Conservation (phyloP, 2,113 vertebrate species). For the Chlamydotis undulata region DNA sequence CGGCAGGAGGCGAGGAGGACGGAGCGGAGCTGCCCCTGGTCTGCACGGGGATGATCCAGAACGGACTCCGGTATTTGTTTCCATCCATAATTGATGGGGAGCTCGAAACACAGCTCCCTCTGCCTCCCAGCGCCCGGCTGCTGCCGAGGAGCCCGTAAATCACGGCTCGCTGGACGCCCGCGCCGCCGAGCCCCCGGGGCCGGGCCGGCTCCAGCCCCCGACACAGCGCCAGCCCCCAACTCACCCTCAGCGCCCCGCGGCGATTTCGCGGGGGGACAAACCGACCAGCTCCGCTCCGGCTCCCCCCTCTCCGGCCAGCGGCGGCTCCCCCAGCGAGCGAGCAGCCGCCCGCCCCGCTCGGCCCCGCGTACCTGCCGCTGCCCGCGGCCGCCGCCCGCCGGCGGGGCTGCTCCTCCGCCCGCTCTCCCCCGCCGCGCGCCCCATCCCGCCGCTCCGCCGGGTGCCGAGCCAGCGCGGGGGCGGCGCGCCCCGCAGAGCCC, state of each 20-base stretch:
- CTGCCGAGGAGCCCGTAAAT: slow-evolving; percentile 31
- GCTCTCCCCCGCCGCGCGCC: background rate
- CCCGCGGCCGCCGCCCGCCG: background rate
- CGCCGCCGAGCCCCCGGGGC: background rate
- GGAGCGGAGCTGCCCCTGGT: background rate
- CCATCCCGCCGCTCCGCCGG: background rate
- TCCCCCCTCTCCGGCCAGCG: background rate
- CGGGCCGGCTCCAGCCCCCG: background rate
- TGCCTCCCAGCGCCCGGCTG: slow-evolving; percentile 33
- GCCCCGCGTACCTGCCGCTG: background rate
- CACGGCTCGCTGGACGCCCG: background rate
- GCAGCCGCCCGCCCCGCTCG: background rate
- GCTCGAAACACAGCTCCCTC: slow-evolving; percentile 50
- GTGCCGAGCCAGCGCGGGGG: background rate
- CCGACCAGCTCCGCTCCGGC: background rate
- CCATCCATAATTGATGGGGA: slow-evolving; percentile 74
- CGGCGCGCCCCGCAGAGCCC: background rate
- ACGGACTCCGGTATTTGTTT: slow-evolving; percentile 68
- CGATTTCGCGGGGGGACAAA: background rate
- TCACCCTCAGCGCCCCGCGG: background rate
- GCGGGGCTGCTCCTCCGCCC: background rate
- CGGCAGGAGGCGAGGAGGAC: background rate
- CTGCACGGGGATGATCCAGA: slow-evolving; percentile 30
- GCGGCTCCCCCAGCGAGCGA: background rate
- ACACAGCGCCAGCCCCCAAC: background rate